These are phyloP conservation scores for Cossypha niveicapilla DNA, from an alignment of 2,797 vertebrate species.

Conservation along the genomic window DNA sequence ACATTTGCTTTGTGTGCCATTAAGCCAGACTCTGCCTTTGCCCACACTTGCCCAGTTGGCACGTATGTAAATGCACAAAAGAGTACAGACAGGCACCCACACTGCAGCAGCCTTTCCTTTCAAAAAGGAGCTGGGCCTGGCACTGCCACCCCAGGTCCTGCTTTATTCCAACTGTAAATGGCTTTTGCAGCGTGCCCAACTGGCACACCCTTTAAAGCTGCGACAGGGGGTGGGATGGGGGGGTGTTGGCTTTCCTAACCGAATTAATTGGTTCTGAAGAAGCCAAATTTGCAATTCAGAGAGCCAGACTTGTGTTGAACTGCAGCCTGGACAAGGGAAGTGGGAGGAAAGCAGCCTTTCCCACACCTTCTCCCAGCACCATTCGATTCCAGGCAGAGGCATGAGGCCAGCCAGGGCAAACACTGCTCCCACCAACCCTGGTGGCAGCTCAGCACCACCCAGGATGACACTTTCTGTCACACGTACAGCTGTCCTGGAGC, in stretches of 20 bases:
- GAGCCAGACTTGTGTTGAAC: neutral
- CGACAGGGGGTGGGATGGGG: accelerated
- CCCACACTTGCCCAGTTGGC: neutral
- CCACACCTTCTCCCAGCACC: neutral
- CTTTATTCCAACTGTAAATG: constrained; percentile 4
- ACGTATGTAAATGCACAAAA: neutral
- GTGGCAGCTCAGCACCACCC: neutral
- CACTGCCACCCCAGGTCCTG: neutral
- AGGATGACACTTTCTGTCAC: neutral
- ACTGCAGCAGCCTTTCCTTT: neutral
- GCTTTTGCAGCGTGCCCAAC: neutral
- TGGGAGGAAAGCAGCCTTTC: neutral
- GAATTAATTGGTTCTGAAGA: neutral
- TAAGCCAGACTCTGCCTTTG: neutral
- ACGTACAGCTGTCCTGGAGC: neutral
- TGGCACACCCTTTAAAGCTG: neutral
- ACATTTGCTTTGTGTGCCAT: constrained; percentile 19
- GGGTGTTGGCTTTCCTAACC: neutral
- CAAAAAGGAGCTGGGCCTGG: neutral
- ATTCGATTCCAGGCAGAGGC: accelerated
- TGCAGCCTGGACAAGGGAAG: neutral
- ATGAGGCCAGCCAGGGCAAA: accelerated
- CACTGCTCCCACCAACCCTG: neutral
- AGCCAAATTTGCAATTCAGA: neutral
- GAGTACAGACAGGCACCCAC: neutral